phyloP scores from a whole-genome alignment of 2,113 vertebrate genomes.

The Chloropsis cyanopogon region DNA sequence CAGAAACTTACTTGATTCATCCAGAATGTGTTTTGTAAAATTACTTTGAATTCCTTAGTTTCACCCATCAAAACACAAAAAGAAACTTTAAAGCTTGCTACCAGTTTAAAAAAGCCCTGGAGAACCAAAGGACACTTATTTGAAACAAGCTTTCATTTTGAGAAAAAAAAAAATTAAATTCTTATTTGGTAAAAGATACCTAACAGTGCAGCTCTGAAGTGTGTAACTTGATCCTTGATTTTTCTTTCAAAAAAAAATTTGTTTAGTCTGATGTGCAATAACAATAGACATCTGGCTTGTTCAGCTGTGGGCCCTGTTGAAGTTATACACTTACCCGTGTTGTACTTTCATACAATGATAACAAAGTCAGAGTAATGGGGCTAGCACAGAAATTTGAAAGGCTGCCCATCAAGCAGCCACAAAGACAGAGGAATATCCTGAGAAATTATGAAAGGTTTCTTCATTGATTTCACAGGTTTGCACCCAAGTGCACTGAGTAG shows the following conservation, averaged over 20 bases:
- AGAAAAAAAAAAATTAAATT: background rate
- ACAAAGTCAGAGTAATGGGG: conserved; percentile 32
- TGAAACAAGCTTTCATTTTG: background rate
- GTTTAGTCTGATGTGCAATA: conserved; percentile 66
- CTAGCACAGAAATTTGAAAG: background rate
- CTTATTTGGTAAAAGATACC: background rate
- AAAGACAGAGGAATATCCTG: background rate
- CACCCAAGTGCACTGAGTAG: background rate
- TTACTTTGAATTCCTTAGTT: background rate
- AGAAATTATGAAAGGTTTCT: background rate
- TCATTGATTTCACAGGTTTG: background rate
- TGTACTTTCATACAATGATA: conserved; percentile 49
- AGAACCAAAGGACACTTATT: background rate
- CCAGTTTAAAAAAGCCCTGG: background rate
- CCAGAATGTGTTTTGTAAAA: background rate
- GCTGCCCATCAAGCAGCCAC: conserved; percentile 4
- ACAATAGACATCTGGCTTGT: conserved; percentile 58
- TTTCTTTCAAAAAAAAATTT: background rate
- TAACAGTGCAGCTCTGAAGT: conserved; percentile 31
- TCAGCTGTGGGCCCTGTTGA: conserved; percentile 47
- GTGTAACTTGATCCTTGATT: conserved; percentile 56
- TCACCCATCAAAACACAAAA: background rate
- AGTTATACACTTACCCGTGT: conserved; percentile 7
- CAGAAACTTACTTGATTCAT: background rate
- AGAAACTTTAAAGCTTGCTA: background rate